Base-by-base conservation (phyloP, 2,888 invertebrate genomes). In the Ischnus inquisitorius region DNA sequence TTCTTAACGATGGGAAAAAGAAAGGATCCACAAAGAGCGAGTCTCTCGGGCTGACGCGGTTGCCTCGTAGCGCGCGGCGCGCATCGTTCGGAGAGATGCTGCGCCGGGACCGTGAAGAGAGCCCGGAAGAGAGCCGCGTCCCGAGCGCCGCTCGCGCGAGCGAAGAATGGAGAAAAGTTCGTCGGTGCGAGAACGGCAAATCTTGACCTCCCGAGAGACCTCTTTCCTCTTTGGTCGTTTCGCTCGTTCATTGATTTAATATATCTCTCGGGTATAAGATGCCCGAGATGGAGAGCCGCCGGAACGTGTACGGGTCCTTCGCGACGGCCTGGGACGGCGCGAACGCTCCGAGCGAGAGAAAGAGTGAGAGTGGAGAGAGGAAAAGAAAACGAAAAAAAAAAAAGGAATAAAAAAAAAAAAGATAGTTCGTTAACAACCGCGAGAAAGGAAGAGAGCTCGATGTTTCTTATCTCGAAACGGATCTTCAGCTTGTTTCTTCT, bases 391-490 rank as follows among this genome's bases (percentile, higher is more conserved):
- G 1, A 69, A 69, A 69, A 71, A 28, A 71, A 71, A 71, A 25
- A 69, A 1, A n/a, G n/a, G n/a, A n/a, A 75, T 43, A 60, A 51
- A 76, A n/a, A 39, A 67, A 48, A 28, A 67, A 76, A 12, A 16
- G 48, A 76, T 19, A 77, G 43, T 43, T 67, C 34, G 54, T 54
- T 51, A 54, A 69, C 51, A 69, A 69, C 39, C 69, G 34, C 69
- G 39, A 51, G 69, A 69, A 69, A 54, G 69, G 69, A 69, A 69
- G 69, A 54, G 54, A 28, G 69, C 34, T 51, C 34, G 16, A 16
- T 54, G 69, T 51, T 69, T 69, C n/a, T 69, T 69, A 69, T 69
- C 69, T 69, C 51, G 19, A 39, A 67, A 16, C 19, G 22, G 41
- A 67, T 48, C 67, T 46, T 39, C 67, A 34, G 19, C 51, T 28